Percentiles rank a stretch among this genome's conserved stretches.
Evolutionary conservation across 2,113 vertebrate genomes (phyloP).

Genomic region (Phalacrocorax aristotelis): DNA sequence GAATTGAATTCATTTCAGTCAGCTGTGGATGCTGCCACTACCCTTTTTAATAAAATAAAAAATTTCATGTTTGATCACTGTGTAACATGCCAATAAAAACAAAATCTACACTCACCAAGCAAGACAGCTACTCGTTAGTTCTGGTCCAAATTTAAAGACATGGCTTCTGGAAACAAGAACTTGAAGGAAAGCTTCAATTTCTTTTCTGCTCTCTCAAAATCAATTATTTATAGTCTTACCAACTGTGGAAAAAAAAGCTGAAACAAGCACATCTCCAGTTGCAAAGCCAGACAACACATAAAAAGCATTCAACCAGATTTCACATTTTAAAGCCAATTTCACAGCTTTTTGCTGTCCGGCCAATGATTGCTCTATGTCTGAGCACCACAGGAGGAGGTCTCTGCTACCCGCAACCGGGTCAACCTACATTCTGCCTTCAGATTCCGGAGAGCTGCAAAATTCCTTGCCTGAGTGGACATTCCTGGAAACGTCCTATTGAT

Average conservation of each 20-base stretch:
- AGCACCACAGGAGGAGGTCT: background rate
- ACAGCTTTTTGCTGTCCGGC: background rate
- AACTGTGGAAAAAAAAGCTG: background rate
- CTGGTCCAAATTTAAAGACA: background rate
- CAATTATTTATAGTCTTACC: background rate
- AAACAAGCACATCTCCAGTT: background rate
- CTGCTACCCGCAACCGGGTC: background rate
- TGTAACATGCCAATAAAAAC: background rate
- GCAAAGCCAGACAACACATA: background rate
- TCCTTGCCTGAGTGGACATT: background rate
- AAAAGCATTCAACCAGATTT: background rate
- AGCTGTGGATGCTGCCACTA: background rate
- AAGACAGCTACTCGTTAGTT: background rate
- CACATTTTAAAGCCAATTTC: background rate
- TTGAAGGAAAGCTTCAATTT: background rate
- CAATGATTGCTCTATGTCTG: accelerated
- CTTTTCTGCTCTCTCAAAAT: background rate
- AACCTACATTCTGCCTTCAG: background rate
- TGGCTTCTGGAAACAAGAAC: background rate
- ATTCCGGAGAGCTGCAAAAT: too few relatives aligned
- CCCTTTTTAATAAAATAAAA: background rate
- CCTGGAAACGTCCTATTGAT: background rate
- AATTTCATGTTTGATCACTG: background rate
- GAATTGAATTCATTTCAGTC: background rate
- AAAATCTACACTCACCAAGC: background rate